A percentile compares a stretch with the other conserved stretches of the same genome.
Conservation (phyloP, 2,113 vertebrate species). For the Piaya cayana region DNA sequence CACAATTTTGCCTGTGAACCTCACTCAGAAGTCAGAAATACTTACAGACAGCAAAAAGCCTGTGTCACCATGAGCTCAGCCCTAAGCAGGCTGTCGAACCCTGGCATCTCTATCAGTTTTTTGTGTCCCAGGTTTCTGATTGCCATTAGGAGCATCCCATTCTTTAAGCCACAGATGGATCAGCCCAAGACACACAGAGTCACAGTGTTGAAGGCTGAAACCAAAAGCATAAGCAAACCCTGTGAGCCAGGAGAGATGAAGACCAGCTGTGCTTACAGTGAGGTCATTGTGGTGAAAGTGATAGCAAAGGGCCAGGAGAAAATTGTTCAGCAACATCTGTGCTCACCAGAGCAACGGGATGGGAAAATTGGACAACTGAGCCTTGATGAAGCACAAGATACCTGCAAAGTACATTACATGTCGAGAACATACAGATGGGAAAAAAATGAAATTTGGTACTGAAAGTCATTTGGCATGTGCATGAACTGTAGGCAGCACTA, state of each 20-base stretch:
- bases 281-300: background rate
- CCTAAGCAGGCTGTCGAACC: background rate
- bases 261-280: background rate
- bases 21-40: background rate
- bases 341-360: rapidly evolving
- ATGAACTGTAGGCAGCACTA: rapidly evolving
- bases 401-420: background rate
- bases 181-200: rapidly evolving
- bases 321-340: background rate
- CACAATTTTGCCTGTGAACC: background rate
- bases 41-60: background rate
- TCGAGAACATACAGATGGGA: background rate
- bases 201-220: rapidly evolving
- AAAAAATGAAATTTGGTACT: background rate
- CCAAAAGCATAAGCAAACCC: background rate
- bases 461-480: background rate
- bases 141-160: background rate
- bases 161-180: background rate
- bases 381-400: background rate
- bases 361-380: background rate
- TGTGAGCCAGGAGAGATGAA: background rate
- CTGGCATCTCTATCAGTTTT: background rate
- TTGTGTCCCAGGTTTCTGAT: background rate
- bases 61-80: background rate
- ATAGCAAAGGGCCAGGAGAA: background rate